Evolutionary conservation across 2,888 invertebrate genomes (phyloP).

Genomic region (Diarsia rubi): DNA sequence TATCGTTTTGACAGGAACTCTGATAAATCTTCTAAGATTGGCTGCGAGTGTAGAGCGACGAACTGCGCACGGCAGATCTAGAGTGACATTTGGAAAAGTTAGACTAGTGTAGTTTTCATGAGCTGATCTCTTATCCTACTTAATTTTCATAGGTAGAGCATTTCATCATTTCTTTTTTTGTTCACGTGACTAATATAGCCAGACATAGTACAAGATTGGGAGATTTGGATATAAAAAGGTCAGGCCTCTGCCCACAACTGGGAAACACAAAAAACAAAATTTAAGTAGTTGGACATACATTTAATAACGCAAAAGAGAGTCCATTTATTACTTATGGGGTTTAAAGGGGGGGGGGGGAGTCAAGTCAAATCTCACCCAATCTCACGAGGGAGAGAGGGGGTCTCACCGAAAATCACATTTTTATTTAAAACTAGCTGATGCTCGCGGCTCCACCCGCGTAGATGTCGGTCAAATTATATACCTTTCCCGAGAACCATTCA

Average conservation of each 20-base stretch:
- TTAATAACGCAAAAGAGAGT: background rate
- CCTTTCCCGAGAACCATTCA: too few species aligned
- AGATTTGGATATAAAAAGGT: background rate
- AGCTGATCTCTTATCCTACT: background rate
- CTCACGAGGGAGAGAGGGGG: too few species aligned
- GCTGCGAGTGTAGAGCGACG: slow-evolving; percentile 98
- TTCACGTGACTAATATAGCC: background rate
- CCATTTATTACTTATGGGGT: too few species aligned
- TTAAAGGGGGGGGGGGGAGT: too few species aligned
- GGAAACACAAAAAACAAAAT: background rate
- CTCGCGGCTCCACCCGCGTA: too few species aligned
- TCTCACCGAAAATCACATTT: too few species aligned
- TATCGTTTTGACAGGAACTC: slow-evolving; percentile 93
- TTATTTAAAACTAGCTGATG: too few species aligned
- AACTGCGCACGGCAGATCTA: slow-evolving; percentile 99
- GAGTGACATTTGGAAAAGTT: background rate
- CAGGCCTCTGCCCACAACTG: background rate
- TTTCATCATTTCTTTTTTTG: background rate
- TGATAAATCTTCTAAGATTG: slow-evolving; percentile 97
- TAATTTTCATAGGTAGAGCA: background rate
- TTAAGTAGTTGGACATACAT: background rate
- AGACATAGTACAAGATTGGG: background rate
- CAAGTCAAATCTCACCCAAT: too few species aligned
- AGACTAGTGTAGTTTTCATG: background rate
- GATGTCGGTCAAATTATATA: too few species aligned